Conservation (phyloP, 2,113 vertebrate genomes). For the Podarcis cretensis region DNA sequence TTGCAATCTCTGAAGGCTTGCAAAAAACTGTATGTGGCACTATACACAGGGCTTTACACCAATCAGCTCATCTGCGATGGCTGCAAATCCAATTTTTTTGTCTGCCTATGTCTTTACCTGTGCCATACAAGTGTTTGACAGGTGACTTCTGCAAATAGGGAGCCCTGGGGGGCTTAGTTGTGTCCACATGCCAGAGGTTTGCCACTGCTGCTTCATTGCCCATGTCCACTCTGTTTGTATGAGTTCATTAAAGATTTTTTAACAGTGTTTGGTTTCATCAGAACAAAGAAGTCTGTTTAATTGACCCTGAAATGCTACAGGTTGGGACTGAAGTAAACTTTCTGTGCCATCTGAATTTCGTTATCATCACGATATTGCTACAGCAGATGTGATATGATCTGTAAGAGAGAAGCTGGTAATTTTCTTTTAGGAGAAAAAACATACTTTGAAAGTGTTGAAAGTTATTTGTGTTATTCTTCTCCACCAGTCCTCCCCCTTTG, state of each 20-base stretch:
- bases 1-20: too few species aligned
- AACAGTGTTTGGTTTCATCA: background rate
- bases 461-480: slow-evolving; percentile 5
- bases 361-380: background rate
- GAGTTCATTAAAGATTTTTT: background rate
- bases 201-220: too few species aligned
- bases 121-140: background rate
- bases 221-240: background rate
- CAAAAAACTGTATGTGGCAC: too few species aligned
- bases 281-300: background rate
- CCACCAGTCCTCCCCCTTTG: background rate
- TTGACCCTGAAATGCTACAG: background rate
- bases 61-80: too few species aligned
- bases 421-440: background rate
- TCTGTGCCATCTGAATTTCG: background rate
- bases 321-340: background rate
- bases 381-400: background rate
- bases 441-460: background rate
- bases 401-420: background rate
- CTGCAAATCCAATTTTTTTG: too few species aligned
- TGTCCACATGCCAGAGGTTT: too few species aligned
- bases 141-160: too few species aligned
- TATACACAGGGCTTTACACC: too few species aligned
- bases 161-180: too few species aligned
- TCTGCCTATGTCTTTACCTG: too few species aligned